phyloP scores from a whole-genome alignment of 2,113 vertebrate species.

The Anoura caudifer region DNA sequence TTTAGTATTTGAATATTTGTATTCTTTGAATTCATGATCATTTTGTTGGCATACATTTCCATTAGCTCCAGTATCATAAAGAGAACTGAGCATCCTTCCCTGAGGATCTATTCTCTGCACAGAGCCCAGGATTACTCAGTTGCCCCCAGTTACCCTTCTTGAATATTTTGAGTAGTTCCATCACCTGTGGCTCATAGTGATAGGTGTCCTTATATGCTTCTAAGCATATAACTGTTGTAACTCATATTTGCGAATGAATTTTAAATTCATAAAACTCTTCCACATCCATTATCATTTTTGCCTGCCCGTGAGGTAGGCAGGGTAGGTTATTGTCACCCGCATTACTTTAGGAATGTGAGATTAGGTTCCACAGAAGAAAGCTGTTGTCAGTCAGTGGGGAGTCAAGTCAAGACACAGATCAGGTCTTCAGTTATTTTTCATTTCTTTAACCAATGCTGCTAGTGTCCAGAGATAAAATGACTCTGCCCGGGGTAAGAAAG shows the following conservation, averaged over 20 bases:
- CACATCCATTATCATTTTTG: neutral
- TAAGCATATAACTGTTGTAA: neutral
- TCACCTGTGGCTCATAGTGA: neutral
- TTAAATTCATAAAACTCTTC: neutral
- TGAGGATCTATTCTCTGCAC: neutral
- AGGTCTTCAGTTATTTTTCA: neutral
- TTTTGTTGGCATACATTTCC: neutral
- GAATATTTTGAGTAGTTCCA: slow-evolving; percentile 29
- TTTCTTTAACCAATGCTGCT: neutral
- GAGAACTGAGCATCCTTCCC: neutral
- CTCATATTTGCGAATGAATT: neutral
- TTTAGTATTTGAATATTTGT: slow-evolving; percentile 3
- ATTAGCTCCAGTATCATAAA: neutral
- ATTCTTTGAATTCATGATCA: neutral
- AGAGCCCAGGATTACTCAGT: neutral
- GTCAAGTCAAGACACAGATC: neutral
- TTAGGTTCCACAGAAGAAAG: neutral
- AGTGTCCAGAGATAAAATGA: slow-evolving; percentile 28
- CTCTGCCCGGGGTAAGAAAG: neutral
- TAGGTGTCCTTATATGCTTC: neutral
- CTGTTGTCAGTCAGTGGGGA: neutral
- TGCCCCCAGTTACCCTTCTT: neutral
- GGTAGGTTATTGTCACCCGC: neutral
- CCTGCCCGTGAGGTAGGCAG: neutral
- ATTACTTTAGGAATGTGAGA: neutral